Conservation (phyloP, 2,113 vertebrate genomes). For the Prochilodus magdalenae region DNA sequence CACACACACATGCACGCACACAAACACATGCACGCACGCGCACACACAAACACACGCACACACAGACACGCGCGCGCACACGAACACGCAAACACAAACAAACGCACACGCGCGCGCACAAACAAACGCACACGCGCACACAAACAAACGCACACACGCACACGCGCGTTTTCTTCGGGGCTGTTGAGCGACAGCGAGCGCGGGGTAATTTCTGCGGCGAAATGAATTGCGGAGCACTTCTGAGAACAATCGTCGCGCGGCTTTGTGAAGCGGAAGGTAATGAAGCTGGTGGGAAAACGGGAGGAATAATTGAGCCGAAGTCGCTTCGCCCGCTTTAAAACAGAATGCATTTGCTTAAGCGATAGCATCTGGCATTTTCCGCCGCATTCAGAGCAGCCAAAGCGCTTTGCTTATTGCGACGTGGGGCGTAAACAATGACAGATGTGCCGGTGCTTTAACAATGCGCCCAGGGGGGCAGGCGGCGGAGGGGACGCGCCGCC, state of each 20-base stretch:
- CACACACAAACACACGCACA: too few relatives aligned
- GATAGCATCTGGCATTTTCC: conserved; percentile 51
- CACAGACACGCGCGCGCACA: conserved; percentile 20
- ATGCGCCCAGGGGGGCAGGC: conserved; percentile 14
- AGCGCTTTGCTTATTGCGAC: conserved; percentile 36
- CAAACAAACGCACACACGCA: conserved; percentile 15
- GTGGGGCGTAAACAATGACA: conserved; percentile 50
- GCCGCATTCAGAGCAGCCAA: neutral
- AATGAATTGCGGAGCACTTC: conserved; percentile 29
- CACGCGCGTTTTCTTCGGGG: neutral
- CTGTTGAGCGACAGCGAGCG: neutral
- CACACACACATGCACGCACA: conserved; percentile 21
- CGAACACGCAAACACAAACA: too few relatives aligned
- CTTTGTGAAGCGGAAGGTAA: neutral
- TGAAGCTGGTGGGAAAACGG: neutral
- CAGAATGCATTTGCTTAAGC: conserved; percentile 21
- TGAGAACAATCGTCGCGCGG: neutral
- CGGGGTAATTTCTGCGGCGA: conserved; percentile 16
- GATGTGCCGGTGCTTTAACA: conserved; percentile 52
- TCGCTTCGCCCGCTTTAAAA: conserved; percentile 30
- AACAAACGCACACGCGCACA: conserved; percentile 14
- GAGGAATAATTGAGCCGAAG: conserved; percentile 15
- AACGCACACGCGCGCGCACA: conserved; percentile 20
- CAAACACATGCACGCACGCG: conserved; percentile 12
- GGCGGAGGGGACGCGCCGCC: conserved; percentile 5